Percentiles rank a stretch among this genome's conserved stretches.
Conservation (phyloP, 2,113 vertebrate genomes). For the Varanus salvator region DNA sequence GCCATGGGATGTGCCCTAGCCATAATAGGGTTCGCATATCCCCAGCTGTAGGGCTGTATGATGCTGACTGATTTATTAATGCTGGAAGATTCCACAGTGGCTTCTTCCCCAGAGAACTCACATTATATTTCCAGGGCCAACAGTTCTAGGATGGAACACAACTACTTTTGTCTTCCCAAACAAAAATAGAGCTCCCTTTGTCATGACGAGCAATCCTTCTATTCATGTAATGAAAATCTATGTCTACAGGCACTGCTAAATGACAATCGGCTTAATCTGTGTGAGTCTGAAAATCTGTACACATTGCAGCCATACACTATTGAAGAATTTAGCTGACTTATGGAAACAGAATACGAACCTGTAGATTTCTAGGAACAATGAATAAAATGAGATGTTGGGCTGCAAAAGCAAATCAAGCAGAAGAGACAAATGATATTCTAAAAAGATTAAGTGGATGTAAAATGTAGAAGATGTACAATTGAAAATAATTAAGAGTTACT, state of each 20-base stretch:
- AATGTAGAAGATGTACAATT: not conserved
- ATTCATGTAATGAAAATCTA: not conserved
- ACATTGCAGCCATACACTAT: not conserved
- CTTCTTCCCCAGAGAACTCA: slow-evolving; percentile 19
- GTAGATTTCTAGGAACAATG: not conserved
- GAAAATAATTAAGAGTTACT: not conserved
- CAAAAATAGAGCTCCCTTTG: not conserved
- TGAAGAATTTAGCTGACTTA: not conserved
- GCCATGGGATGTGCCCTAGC: slow-evolving; percentile 20
- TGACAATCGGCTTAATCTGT: not conserved
- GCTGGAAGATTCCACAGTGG: slow-evolving; percentile 10
- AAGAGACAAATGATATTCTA: not conserved
- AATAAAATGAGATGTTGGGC: not conserved
- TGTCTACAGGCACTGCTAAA: not conserved
- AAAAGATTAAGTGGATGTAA: not conserved
- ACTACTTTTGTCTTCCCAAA: not conserved
- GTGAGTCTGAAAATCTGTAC: not conserved
- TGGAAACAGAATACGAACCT: not conserved
- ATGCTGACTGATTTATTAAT: slow-evolving; percentile 39
- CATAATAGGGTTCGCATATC: slow-evolving; percentile 28
- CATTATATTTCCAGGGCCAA: not conserved
- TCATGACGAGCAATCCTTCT: not conserved
- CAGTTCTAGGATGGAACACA: slow-evolving; percentile 8
- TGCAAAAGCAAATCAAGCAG: not conserved
- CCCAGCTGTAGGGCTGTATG: slow-evolving; percentile 19